These are phyloP conservation scores for Artemisiospiza belli DNA, from an alignment of 2,113 vertebrate species.

Conservation along the genomic window DNA sequence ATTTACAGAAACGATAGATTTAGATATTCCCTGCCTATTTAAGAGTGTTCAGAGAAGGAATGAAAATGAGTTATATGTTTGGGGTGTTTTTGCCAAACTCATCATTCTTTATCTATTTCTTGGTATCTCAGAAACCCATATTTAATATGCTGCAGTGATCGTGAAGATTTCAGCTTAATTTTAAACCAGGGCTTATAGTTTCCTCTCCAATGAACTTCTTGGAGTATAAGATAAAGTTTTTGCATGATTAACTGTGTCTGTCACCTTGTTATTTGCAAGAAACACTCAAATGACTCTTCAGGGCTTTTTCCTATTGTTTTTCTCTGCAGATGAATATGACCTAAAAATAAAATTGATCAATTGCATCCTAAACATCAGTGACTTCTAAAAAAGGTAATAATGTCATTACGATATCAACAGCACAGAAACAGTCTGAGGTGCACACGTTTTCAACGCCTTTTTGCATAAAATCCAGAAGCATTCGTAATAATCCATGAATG, in stretches of 20 bases:
- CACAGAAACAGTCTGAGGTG: background rate
- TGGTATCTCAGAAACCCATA: background rate
- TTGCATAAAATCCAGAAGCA: background rate
- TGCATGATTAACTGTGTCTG: background rate
- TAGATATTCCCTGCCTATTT: background rate
- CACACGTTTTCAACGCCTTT: background rate
- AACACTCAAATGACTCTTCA: background rate
- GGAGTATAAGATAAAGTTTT: background rate
- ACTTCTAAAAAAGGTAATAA: background rate
- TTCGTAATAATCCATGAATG: background rate
- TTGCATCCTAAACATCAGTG: background rate
- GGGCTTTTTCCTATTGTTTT: background rate
- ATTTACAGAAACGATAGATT: background rate
- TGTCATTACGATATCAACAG: background rate
- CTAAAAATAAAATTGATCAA: background rate
- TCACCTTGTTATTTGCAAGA: background rate
- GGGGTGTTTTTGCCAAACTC: background rate
- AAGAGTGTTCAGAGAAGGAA: background rate
- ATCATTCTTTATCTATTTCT: background rate
- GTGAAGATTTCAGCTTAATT: background rate
- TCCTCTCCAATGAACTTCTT: background rate
- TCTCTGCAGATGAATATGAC: background rate
- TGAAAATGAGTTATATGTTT: background rate
- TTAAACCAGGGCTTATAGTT: background rate
- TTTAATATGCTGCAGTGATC: background rate